Base-by-base conservation (phyloP, 2,113 vertebrate species). In the Pangasianodon hypophthalmus region DNA sequence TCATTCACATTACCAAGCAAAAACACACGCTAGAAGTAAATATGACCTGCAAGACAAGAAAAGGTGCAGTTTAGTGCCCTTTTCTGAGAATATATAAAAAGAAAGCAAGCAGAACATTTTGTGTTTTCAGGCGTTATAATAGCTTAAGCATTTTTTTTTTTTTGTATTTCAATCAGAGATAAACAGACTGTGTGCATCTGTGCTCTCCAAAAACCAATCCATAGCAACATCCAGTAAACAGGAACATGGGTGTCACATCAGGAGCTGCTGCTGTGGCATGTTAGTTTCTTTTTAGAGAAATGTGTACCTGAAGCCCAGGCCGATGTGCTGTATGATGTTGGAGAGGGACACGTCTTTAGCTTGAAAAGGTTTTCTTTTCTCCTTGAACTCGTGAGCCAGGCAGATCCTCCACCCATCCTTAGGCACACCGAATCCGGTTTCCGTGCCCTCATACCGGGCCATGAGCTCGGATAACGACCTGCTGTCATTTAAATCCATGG, bases 321-420 rank as follows among this genome's bases (percentile, higher is more conserved):
- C 97, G 4, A 98, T 0, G 89, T 98, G 97, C 75, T 96, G 94
- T 85, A 97, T 60, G 89, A 96, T 52, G 50, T 98, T 95, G 82
- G 95, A 94, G 81, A 97, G 84, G 0, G 97, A 97, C 77, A 99
- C 93, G 73, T 98, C 95, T 82, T 93, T 96, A 11, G 97, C 96
- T 24, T 97, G 95, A 90, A 98, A 97, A 7, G 98, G 98, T 90
- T 98, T 98, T 87, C 98, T 95, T 95, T 96, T 97, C 95, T 99
- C 97, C 89, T 95, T 94, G 94, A 98, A 99, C 90, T 97, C 96
- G 5, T 98, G 98, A 0, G 97, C 97, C 92, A 99, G 92, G 90
- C 98, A 99, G 91, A 98, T 97, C 2, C 98, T 94, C 98, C 98
- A 99, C 0, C 98, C 98, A 58, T 96, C 96, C 26, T 87, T 73